A percentile compares a stretch with the other conserved stretches of the same genome.
These are phyloP conservation scores for Aphidoletes aphidimyza DNA, from an alignment of 2,888 invertebrate genomes.

Conservation along the genomic window DNA sequence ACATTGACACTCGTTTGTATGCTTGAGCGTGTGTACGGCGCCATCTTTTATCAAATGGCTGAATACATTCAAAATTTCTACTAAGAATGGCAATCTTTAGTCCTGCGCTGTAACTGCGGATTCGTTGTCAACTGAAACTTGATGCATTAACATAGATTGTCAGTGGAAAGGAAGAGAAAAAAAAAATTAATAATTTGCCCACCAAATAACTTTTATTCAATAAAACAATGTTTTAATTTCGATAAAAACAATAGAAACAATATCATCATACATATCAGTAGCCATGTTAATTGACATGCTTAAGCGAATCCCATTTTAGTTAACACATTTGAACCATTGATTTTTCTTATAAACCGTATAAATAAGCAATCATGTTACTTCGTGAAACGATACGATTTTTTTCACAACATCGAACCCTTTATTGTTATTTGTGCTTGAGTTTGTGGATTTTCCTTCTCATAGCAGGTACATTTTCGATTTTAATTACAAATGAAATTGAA, in stretches of 20 bases:
- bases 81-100: not conserved
- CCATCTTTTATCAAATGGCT: not conserved
- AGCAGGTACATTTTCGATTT: slow-evolving; percentile 69
- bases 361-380: slow-evolving; percentile 63
- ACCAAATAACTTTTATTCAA: not conserved
- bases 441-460: slow-evolving; percentile 84
- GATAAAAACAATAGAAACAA: not conserved
- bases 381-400: slow-evolving; percentile 71
- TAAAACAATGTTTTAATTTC: not conserved
- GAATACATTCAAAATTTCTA: not conserved
- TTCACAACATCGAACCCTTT: slow-evolving; percentile 80
- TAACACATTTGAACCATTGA: not conserved
- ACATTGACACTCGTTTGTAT: not conserved
- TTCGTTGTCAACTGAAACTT: not conserved
- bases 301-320: not conserved
- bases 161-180: too few relatives aligned
- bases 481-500: slow-evolving; percentile 7
- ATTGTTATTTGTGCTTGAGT: slow-evolving; percentile 83
- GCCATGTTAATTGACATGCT: not conserved
- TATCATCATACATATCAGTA: slow-evolving; percentile 9
- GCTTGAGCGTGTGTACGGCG: not conserved
- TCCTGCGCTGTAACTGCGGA: not conserved
- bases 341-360: not conserved
- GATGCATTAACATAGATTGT: not conserved
- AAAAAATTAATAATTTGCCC: too few relatives aligned